Evolutionary conservation across 2,113 vertebrate genomes (phyloP), one percentile per base, ranked within the genome.

Genomic region (Thermophis baileyi): DNA sequence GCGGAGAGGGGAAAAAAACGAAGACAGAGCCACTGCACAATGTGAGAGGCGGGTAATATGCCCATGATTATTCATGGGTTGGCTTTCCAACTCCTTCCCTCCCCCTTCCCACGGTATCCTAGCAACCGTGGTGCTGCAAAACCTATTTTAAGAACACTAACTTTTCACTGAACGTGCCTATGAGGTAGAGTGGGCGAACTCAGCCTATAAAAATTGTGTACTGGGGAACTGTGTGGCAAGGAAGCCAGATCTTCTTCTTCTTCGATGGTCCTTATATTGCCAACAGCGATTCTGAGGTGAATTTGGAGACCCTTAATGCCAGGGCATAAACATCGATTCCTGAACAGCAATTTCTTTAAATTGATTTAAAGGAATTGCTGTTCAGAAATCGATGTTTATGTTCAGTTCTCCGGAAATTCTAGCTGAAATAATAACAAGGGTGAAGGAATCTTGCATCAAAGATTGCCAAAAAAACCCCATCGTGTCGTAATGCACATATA

Each of bases 91-190:
- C 97, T 96, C 91, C 74, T 94, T 90, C 92, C 89, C n/a, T 94
- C 94, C 92, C 89, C 57, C 96, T 94, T 91, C 95, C 46, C 44
- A 55, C 74, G 4, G 94, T 97, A 97, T 97, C 97, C 96, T 97
- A 97, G 97, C 97, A 97, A 98, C 97, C 74, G 94, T 94, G 95
- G 95, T 95, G 93, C 95, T 95, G 94, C 95, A 93, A 69, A 91
- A 94, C 94, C 97, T 98, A 96, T 98, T 97, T 98, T 96, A 97
- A 97, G 97, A 97, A 96, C 95, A 69, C 94, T 92, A 96, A 97
- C 95, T 97, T 97, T 96, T 98, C 95, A 93, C 89, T 91, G 93
- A 98, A 94, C 93, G 63, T 93, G 96, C 96, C 96, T 96, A 94
- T 88, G 94, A 96, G 90, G 96, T 44, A 95, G 95, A 87, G 95